A percentile compares a stretch with the other conserved stretches of the same genome.
Conservation (phyloP, 2,888 invertebrate species). For the Ophion ventricosus region DNA sequence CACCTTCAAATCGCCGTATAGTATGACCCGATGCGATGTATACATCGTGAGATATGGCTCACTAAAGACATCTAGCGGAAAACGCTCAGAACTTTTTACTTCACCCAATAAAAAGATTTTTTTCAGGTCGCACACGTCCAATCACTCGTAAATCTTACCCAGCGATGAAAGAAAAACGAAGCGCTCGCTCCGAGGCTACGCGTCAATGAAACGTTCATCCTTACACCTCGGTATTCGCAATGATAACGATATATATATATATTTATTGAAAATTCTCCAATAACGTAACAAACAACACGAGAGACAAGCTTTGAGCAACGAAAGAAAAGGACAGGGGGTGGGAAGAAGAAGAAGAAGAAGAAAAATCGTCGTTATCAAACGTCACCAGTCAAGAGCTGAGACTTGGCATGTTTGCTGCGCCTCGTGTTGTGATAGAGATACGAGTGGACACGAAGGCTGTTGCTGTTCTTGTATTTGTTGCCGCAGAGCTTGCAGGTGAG, state of each 20-base stretch:
- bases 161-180: no score
- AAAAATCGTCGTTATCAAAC: constrained; percentile 43
- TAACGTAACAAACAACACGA: constrained; percentile 63
- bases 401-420: constrained; percentile 77
- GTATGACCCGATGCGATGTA: no score
- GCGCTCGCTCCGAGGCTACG: no score
- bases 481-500: constrained; percentile 89
- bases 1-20: no score
- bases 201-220: background rate
- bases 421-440: constrained; percentile 82
- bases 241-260: constrained; percentile 65
- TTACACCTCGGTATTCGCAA: constrained; percentile 21
- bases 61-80: no score
- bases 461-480: constrained; percentile 84
- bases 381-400: constrained; percentile 67
- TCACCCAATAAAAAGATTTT: no score
- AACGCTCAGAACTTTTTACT: no score
- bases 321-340: background rate
- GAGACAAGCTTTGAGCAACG: constrained; percentile 19
- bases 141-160: no score
- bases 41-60: no score
- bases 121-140: no score
- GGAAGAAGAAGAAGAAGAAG: constrained; percentile 18
- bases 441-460: constrained; percentile 82
- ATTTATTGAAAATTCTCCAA: constrained; percentile 61